Percentiles rank a stretch among this genome's conserved stretches.
phyloP scores from a whole-genome alignment of 2,888 invertebrate species.

The Mamestra brassicae region DNA sequence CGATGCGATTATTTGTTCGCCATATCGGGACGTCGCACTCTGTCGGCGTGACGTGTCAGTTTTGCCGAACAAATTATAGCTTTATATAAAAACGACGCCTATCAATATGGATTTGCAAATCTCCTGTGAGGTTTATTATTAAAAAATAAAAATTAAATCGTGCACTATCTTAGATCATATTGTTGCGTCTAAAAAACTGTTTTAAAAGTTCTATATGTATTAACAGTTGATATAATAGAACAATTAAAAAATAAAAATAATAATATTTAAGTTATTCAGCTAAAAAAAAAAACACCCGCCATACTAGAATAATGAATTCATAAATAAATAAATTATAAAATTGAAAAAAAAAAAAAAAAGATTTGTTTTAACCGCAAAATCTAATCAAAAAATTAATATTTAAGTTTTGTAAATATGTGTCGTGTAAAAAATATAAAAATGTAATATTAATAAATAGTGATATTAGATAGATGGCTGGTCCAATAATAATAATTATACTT shows the following conservation, averaged over 20 bases:
- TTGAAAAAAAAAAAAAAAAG: slow-evolving; percentile 59
- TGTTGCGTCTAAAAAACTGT: background rate
- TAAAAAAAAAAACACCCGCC: slow-evolving; percentile 42
- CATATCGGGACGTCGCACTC: too few species aligned
- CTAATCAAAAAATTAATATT: slow-evolving; percentile 31
- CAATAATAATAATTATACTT: slow-evolving; percentile 10
- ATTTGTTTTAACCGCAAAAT: slow-evolving; percentile 41
- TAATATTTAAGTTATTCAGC: background rate
- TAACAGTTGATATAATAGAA: slow-evolving; percentile 3
- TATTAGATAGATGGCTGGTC: slow-evolving; percentile 45
- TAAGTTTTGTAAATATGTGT: slow-evolving; percentile 29
- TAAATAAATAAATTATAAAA: slow-evolving; percentile 63
- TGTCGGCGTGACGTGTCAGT: too few species aligned
- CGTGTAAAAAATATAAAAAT: background rate
- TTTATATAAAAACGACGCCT: too few species aligned
- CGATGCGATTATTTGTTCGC: too few species aligned
- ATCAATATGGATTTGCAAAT: too few species aligned
- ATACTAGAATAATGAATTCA: slow-evolving; percentile 55
- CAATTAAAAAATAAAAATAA: background rate
- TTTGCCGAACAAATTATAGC: too few species aligned
- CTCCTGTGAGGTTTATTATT: background rate
- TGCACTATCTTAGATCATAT: background rate
- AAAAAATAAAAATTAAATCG: background rate
- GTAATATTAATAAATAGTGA: slow-evolving; percentile 15
- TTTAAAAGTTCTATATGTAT: background rate